Conservation (phyloP, 2,888 invertebrate genomes). For the Eurois occulta region DNA sequence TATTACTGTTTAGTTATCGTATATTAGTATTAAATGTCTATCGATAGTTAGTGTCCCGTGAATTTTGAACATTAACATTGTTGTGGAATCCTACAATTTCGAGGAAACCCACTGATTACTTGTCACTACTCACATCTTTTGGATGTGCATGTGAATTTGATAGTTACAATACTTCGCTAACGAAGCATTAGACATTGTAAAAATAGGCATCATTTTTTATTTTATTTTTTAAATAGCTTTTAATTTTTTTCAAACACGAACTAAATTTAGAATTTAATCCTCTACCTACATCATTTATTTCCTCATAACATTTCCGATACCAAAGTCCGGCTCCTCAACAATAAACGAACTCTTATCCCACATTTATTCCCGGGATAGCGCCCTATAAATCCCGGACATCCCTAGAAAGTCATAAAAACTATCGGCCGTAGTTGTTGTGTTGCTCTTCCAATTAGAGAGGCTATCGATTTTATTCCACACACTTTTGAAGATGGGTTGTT, state of each 20-base stretch:
- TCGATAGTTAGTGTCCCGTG: not conserved
- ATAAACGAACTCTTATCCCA: slow-evolving; percentile 37
- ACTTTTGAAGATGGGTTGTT: slow-evolving; percentile 17
- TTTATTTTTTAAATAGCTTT: no score
- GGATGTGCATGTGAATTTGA: not conserved
- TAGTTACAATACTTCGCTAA: not conserved
- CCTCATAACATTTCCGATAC: not conserved
- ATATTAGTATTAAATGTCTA: not conserved
- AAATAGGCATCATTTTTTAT: not conserved
- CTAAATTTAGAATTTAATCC: not conserved
- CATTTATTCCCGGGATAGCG: slow-evolving; percentile 10
- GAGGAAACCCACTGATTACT: not conserved
- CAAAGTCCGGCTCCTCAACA: not conserved
- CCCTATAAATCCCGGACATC: slow-evolving; percentile 46
- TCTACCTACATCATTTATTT: not conserved
- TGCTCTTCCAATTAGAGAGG: slow-evolving; percentile 49
- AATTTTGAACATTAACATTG: not conserved
- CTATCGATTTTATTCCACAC: slow-evolving; percentile 35
- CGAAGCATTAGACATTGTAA: not conserved
- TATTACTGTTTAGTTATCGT: not conserved
- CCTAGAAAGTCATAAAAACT: slow-evolving; percentile 56
- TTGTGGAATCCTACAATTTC: not conserved
- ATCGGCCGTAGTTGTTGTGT: slow-evolving; percentile 19
- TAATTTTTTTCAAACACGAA: not conserved
- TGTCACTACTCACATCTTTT: not conserved